Percentiles rank a stretch among this genome's conserved stretches.
Evolutionary conservation across 2,888 invertebrate species (phyloP).

Genomic region (Aleiodes testaceus): DNA sequence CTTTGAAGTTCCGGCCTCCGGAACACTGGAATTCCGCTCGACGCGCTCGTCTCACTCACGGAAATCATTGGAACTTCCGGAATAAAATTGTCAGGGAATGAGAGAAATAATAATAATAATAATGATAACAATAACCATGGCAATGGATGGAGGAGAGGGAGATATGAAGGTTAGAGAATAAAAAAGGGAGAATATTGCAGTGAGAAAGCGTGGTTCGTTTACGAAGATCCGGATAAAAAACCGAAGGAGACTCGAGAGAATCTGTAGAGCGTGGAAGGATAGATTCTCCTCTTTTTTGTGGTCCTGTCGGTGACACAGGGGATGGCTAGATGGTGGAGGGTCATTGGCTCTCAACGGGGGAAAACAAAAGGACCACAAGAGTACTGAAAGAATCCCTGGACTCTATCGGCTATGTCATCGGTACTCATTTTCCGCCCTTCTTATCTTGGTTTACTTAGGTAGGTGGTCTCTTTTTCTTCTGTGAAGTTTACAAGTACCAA

Average conservation of each 20-base stretch:
- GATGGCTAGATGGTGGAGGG: constrained; percentile 1
- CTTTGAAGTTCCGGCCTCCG: constrained; percentile 43
- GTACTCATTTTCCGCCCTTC: constrained; percentile 38
- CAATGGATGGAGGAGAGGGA: background rate
- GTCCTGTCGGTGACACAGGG: constrained; percentile 33
- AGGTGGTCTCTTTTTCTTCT: background rate
- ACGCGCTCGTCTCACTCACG: constrained; percentile 46
- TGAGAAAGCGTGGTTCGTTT: background rate
- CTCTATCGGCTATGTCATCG: constrained; percentile 37
- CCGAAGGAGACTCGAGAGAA: background rate
- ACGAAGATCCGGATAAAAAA: background rate
- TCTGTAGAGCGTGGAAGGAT: constrained; percentile 3
- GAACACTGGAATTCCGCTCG: constrained; percentile 45
- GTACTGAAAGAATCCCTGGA: constrained; percentile 31
- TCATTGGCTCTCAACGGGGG: constrained; percentile 24
- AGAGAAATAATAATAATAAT: constrained; percentile 25
- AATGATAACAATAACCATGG: background rate
- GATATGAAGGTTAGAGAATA: background rate
- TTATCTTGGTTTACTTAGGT: constrained; percentile 26
- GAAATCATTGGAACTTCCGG: constrained; percentile 52
- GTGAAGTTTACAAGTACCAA: background rate
- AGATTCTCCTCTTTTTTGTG: constrained; percentile 21
- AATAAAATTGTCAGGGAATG: constrained; percentile 44
- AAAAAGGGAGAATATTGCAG: background rate
- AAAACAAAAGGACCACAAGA: constrained; percentile 34